Base-by-base conservation (phyloP, 1,140 invertebrate genomes). In the Halotydeus destructor region DNA sequence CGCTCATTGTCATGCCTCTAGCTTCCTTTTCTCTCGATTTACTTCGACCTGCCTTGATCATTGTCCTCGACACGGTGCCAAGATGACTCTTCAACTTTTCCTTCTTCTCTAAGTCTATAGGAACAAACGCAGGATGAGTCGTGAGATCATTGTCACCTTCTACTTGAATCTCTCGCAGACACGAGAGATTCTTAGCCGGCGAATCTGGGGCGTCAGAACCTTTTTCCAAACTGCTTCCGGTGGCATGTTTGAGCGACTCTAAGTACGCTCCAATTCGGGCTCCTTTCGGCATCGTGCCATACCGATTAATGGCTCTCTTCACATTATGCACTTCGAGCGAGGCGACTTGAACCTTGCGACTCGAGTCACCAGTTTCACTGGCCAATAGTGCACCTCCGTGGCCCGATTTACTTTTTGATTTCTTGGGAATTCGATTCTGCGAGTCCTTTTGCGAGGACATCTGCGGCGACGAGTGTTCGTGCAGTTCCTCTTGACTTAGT, bases 261-360 rank as follows among this genome's bases (percentile, higher is more conserved):
- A 97, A 62, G 59, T 88, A 97, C 0, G 86, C 86, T 9, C 86
- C 86, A 50, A 94, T 94, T 25, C 88, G 69, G 11, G 84, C 82
- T 35, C 81, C 84, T 63, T 96, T 98, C 0, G 89, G 89, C 44
- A 88, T 56, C 9, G 91, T 96, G 4, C 89, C 89, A 57, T 93
- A 96, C n/a, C 84, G 71, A 61, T 85, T 91, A 41, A 93, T 91
- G 5, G 85, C 85, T 49, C 83, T 74, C 54, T 88, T 82, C 40
- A 96, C 85, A 67, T 94, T 94, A 61, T 91, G 82, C 48, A 91
- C 85, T 64, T 94, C 88, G 45, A 96, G 64, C 12, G 85, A 80
- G 47, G 80, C 82, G 40, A 88, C 78, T 42, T 66, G 65, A 16
- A 78, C 71, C 48, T 70, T 66, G 61, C 47, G 50, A 14, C 32